Base-by-base conservation (phyloP, 92 coral and sea anemone genomes). In the Porites divaricata region DNA sequence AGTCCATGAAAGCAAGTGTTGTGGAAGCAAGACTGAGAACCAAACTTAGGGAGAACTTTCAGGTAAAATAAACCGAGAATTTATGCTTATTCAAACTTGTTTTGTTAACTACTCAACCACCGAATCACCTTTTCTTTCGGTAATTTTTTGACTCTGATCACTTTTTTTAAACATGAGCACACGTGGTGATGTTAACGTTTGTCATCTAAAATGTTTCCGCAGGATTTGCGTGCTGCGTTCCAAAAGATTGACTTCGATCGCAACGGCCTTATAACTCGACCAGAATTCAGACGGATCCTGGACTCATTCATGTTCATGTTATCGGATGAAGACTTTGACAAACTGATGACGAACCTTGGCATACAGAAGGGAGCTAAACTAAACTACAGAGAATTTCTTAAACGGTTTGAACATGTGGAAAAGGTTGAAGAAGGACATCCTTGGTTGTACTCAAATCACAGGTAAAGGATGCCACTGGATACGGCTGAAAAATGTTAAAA, bases 171-270 rank as follows among this genome's bases (percentile, higher is more conserved):
- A 54, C 13, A 53, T 53, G 58, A 35, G 6, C 45, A 35, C 45
- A 35, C n/a, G n/a, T 4, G 45, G 45, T 20, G 12, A 23, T 49
- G 52, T 24, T 4, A 1, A 8, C 28, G 3, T n/a, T 4, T n/a
- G 10, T 20, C 14, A 24, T 13, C 22, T 25, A 20, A 23, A n/a
- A n/a, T 62, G 17, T 22, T 1, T 23, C 0, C 8, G 9, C 77
- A 96, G 99, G 99, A 95, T 78, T 89, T 96, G 54, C 93, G 98
- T 16, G 98, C 79, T 68, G 99, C 99, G 58, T 96, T 96, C 83
- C 94, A 92, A 74, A 96, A 96, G 90, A 90, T 96, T 53, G 99
- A 96, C 80, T 95, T 77, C 69, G 95, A 96, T 68, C 98, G 89
- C 73, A 93, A 96, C 74, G 99, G 99, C 11, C 73, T 81, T 16